Percentiles rank a stretch among this genome's conserved stretches.
Conservation (phyloP, 2,888 invertebrate genomes). For the Taenaris catops region DNA sequence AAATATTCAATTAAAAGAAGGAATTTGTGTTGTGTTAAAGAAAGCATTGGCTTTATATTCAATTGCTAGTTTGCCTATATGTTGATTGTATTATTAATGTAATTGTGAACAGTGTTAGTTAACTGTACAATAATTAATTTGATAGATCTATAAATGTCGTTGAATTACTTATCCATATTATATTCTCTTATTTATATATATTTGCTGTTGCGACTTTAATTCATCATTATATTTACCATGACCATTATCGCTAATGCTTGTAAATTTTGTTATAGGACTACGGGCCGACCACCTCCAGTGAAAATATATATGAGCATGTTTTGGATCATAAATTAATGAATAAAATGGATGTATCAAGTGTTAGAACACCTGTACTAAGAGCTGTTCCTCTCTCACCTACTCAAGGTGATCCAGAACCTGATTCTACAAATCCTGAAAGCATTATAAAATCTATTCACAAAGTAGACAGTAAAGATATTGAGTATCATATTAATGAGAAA, state of each 20-base stretch:
- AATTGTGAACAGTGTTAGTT: no score
- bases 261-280: slow-evolving; percentile 65
- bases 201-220: slow-evolving; percentile 6
- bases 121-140: no score
- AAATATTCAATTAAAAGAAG: no score
- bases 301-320: slow-evolving; percentile 65
- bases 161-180: slow-evolving; percentile 18
- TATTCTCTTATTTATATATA: no score
- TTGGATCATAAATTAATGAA: slow-evolving; percentile 72
- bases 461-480: slow-evolving; percentile 61
- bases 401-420: slow-evolving; percentile 65
- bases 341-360: slow-evolving; percentile 66
- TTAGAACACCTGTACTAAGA: slow-evolving; percentile 67
- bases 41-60: no score
- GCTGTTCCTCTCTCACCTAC: slow-evolving; percentile 57
- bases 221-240: no score
- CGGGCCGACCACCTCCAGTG: slow-evolving; percentile 78
- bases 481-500: slow-evolving; percentile 63
- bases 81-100: no score
- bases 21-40: no score
- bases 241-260: slow-evolving; percentile 12
- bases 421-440: slow-evolving; percentile 69
- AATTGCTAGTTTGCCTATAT: no score
- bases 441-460: slow-evolving; percentile 59
- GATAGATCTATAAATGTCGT: no score